phyloP scores from a whole-genome alignment of 2,113 vertebrate genomes.

The Pseudolaguvia tuberculata region DNA sequence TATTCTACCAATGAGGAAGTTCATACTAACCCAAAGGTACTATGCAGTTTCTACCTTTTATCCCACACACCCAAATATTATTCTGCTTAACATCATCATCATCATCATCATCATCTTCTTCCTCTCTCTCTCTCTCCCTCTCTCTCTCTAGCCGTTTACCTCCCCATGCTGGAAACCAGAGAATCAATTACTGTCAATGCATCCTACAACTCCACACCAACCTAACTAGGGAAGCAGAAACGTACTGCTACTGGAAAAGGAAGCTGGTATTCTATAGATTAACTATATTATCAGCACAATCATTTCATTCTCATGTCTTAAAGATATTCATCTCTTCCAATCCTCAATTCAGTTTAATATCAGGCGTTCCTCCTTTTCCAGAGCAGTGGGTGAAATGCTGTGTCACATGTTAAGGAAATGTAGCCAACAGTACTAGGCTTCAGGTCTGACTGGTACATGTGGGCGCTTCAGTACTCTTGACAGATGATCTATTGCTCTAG shows the following conservation, averaged over 20 bases:
- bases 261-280: neutral
- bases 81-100: conserved; percentile 27
- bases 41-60: neutral
- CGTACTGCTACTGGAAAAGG: neutral
- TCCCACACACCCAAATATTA: neutral
- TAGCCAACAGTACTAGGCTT: no score
- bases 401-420: neutral
- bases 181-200: conserved; percentile 8
- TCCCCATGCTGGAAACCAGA: conserved; percentile 9
- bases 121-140: no score
- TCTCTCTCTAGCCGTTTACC: conserved; percentile 27
- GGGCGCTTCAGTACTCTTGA: conserved; percentile 26
- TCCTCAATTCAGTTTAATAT: neutral
- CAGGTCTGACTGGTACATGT: conserved; percentile 59
- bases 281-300: neutral
- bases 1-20: no score
- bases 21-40: no score
- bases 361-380: neutral
- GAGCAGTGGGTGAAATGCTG: conserved; percentile 8
- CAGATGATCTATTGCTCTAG: conserved; percentile 9
- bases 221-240: neutral
- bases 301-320: neutral
- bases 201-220: neutral
- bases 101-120: no score
- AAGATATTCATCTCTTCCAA: conserved; percentile 1